Base-by-base conservation (phyloP, 2,888 invertebrate genomes). In the Cetonia aurata region DNA sequence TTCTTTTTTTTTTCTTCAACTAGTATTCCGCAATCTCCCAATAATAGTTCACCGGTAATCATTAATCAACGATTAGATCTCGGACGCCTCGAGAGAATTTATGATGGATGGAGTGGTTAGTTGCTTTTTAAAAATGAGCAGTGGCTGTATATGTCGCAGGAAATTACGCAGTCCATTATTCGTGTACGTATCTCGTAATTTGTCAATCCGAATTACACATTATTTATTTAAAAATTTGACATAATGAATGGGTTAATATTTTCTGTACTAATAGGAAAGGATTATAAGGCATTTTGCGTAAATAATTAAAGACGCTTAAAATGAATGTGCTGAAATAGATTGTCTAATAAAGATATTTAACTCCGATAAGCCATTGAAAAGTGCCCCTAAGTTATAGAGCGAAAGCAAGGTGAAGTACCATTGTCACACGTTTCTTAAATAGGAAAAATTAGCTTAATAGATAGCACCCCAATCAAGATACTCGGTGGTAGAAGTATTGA, bases 181-280 rank as follows among this genome's bases (percentile, higher is more conserved):
- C 62, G 62, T 62, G 62, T 62, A 62, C 48, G 62, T 62, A 48
- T 62, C 62, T 42, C n/a, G 62, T 62, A 62, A 62, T 62, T 62
- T 62, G 62, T 62, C 62, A 62, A 48, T 31, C 48, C 15, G 33
- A 62, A 62, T 62, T 62, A 33, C 46, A 62, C 33, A 62, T 48
- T 46, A 48, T 48, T 33, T 48, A 33, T 62, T 62, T 48, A 48
- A 48, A 33, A 62, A 33, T 15, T 25, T 62, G 62, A 62, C 62
- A 62, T 62, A 62, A 62, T 62, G 62, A 62, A 48, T 62, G 48
- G 48, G 19, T 25, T 48, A 46, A 60, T 10, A 62, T 48, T 48
- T 62, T 12, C 10, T 33, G 46, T 31, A 62, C 10, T 62, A 62
- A 62, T 62, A 13, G 48, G 48, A 13, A 15, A 25, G 4, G 25